Percentiles rank a stretch among this genome's conserved stretches.
Conservation (phyloP, 2,113 vertebrate species). For the Semicossyphus pulcher region DNA sequence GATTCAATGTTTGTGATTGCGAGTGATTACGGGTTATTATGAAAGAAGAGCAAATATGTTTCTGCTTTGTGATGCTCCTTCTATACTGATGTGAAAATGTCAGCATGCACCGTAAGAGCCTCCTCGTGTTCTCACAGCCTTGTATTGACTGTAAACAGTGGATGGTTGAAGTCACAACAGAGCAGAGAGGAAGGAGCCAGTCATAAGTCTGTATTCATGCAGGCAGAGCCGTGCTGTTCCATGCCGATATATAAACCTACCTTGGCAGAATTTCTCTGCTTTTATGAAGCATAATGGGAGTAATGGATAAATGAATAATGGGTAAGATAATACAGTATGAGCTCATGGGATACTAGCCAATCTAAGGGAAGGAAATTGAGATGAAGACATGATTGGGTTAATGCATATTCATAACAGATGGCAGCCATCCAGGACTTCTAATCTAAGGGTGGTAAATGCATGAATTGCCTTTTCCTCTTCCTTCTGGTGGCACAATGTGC, state of each 20-base stretch:
- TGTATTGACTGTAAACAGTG: conserved; percentile 45
- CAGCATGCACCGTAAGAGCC: conserved; percentile 2
- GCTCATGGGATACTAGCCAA: neutral
- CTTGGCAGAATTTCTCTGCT: conserved; percentile 38
- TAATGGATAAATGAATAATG: conserved; percentile 50
- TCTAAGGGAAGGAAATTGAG: conserved; percentile 28
- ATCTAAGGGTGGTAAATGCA: conserved; percentile 68
- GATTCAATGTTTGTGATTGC: too few relatives aligned
- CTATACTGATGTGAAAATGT: too few relatives aligned
- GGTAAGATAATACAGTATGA: conserved; percentile 14
- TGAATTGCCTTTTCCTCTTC: conserved; percentile 39
- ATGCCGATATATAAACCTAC: conserved; percentile 12
- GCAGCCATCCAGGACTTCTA: conserved; percentile 43
- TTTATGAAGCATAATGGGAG: conserved; percentile 24
- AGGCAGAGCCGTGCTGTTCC: neutral
- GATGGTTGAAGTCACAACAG: conserved; percentile 15
- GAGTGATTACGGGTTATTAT: too few relatives aligned
- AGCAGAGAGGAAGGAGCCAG: neutral
- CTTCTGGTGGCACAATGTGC: conserved; percentile 22
- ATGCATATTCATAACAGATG: conserved; percentile 55
- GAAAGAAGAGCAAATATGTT: too few relatives aligned
- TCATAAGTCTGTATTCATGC: neutral
- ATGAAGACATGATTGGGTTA: conserved; percentile 43
- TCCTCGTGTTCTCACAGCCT: neutral
- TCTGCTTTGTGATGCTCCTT: too few relatives aligned